Conservation (phyloP, 1,140 invertebrate genomes). For the Lutraria rhynchaena region DNA sequence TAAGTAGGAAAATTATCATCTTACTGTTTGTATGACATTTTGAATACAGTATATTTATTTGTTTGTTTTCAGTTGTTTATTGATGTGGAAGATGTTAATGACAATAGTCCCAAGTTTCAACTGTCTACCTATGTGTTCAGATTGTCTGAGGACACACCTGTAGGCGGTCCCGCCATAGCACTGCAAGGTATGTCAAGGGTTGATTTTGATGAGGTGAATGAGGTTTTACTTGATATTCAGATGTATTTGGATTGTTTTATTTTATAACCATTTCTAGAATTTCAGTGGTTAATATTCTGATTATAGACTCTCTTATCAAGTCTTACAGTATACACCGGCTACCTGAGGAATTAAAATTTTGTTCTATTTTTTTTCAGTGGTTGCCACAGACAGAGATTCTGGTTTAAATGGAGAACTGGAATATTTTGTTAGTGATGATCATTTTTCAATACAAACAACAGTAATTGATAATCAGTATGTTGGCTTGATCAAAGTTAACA, state of each 20-base stretch:
- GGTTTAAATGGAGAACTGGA: constrained; percentile 71
- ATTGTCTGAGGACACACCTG: constrained; percentile 58
- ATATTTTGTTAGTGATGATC: constrained; percentile 69
- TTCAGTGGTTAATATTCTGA: no score
- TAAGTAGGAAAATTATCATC: no score
- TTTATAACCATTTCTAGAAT: no score
- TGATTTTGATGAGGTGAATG: no score
- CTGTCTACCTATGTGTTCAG: constrained; percentile 63
- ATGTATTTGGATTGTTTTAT: no score
- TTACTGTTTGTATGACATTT: no score
- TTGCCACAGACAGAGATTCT: constrained; percentile 72
- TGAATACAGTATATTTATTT: no score
- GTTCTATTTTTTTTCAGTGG: constrained; percentile 66
- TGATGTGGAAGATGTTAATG: constrained; percentile 72
- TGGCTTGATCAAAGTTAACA: constrained; percentile 70
- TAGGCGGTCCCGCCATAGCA: constrained; percentile 22
- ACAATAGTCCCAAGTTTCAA: constrained; percentile 71
- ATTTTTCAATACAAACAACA: constrained; percentile 66
- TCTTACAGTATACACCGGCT: no score
- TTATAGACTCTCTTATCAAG: no score
- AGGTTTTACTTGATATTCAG: no score
- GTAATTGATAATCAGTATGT: constrained; percentile 59
- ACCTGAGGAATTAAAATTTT: no score
- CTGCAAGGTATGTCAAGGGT: neutral
- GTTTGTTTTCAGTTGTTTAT: constrained; percentile 64